Base-by-base conservation (phyloP, 2,113 vertebrate species). In the Panthera uncia region DNA sequence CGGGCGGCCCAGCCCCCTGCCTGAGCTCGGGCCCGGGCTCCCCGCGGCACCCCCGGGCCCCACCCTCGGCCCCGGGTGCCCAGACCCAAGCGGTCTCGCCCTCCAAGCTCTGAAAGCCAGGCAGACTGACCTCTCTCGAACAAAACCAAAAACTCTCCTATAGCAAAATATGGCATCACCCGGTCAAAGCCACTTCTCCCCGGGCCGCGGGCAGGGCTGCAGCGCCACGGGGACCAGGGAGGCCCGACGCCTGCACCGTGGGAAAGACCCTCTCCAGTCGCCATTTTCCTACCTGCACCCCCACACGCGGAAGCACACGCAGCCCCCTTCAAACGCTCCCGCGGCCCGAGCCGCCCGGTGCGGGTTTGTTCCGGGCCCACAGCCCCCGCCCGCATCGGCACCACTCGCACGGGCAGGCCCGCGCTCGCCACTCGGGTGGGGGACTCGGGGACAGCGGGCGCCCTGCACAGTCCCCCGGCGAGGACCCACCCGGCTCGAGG, bases 191-290 rank as follows among this genome's bases (percentile, higher is more conserved):
- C 1, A 0, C 36, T 2, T 18, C 50, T 63, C 66, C 38, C 27
- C 0, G 1, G 38, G 29, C 74, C 25, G 6, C 4, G 0, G 6
- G 33, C 2, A 1, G 66, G 41, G 25, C 50, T 1, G 18, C 45
- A 12, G 15, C 15, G 50, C 18, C 41, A 1, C 12, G 4, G 5
- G 41, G n/a, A 10, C 31, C 12, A 0, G 65, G 14, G 27, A 12
- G 2, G 0, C 50, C 57, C 27, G 48, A 7, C 11, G 12, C 84
- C 66, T 57, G 11, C 23, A 8, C 36, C 38, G 1, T 0, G 1
- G 11, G 31, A 23, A 55, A 3, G 8, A 31, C 0, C 15, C 13
- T 29, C 71, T 4, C 11, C 2, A 0, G 18, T 7, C 5, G 2
- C 50, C 38, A 23, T 48, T 41, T 71, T 55, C 41, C 80, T 1